Evolutionary conservation across 2,113 vertebrate genomes (phyloP).

Genomic region (Vireo altiloquus): DNA sequence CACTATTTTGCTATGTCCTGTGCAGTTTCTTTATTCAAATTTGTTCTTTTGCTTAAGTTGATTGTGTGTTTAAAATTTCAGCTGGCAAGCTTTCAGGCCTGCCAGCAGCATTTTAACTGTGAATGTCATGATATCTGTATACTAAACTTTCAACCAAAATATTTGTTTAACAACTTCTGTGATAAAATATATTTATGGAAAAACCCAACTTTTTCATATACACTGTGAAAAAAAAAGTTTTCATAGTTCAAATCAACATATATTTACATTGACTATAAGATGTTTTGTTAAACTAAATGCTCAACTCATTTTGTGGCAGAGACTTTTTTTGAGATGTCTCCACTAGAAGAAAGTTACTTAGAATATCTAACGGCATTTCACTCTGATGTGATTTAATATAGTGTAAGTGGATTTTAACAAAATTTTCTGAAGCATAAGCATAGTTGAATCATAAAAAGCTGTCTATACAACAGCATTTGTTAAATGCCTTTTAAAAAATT

Average conservation of each 20-base stretch:
- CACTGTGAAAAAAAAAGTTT: neutral
- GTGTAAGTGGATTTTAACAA: neutral
- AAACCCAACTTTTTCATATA: neutral
- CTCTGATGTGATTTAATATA: neutral
- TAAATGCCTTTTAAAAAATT: neutral
- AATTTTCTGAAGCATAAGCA: neutral
- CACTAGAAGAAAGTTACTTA: neutral
- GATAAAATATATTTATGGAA: neutral
- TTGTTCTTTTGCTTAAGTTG: neutral
- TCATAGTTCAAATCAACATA: neutral
- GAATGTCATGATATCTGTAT: neutral
- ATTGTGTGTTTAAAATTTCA: neutral
- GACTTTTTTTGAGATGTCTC: neutral
- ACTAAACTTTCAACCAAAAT: neutral
- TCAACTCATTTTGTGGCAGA: neutral
- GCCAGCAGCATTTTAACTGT: neutral
- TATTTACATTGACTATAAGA: neutral
- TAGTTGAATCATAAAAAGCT: neutral
- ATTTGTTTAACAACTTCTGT: neutral
- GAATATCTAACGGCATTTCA: neutral
- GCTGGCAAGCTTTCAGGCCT: neutral
- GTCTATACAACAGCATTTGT: neutral
- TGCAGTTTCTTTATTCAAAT: neutral
- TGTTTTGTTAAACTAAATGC: neutral
- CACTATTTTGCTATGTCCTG: neutral